Evolutionary conservation across 2,797 vertebrate species (phyloP), one percentile per base, ranked within the genome.

Genomic region (Pelobates cultripes): DNA sequence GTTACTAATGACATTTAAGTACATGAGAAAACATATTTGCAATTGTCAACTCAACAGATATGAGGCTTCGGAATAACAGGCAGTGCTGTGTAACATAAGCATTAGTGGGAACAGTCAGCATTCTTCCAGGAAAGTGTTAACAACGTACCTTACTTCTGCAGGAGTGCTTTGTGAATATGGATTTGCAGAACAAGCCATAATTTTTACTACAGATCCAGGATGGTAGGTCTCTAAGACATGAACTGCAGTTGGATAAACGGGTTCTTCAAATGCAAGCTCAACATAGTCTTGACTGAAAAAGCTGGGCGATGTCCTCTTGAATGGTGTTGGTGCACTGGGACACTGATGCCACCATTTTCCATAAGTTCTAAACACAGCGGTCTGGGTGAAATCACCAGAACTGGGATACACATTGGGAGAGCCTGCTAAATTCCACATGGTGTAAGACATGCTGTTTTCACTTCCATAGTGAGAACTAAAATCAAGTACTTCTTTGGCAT

Each of bases 391-490:
- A 92, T 99, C 98, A 51, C 98, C 98, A 3, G 97, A 98, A 90
- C 96, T 98, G 43, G 98, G 98, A 89, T 98, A 99, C 57, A 99
- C 97, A 0, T 98, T 99, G 70, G 97, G 98, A 60, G 95, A 92
- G 44, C 97, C 97, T 0, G 97, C 97, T 90, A 99, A 92, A 90
- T 99, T 99, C 97, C 97, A 96, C 98, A 99, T 99, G 79, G 98
- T 99, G 74, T 99, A 99, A 0, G 98, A 99, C 96, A 99, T 97
- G 90, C 97, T 99, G 84, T 99, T 98, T 87, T 99, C 98, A 84
- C 97, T 98, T 81, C 98, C 98, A 63, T 99, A 99, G 89, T 99
- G 98, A 77, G 98, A 99, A 90, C 97, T 99, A 93, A 99, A 99
- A 92, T 99, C 98, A 88, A 99, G 85, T 85, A 99, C 96, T 90